Evolutionary conservation across 2,888 invertebrate species (phyloP), one percentile per base, ranked within the genome.

Genomic region (Pyrrhia umbra): DNA sequence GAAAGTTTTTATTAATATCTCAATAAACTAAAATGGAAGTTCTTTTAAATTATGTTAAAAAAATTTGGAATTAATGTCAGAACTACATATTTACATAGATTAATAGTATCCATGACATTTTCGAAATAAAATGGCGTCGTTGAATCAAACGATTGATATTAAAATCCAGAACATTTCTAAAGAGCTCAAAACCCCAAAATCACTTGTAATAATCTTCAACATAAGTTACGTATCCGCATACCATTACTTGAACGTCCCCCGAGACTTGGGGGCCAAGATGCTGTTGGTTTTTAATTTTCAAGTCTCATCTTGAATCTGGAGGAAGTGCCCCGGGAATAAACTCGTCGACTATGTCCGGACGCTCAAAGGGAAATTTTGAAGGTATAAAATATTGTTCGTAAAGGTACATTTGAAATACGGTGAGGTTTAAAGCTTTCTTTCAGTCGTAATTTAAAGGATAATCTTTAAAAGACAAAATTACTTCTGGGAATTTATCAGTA

Each of bases 211-310:
- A 60, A 71, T 76, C 49, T 55, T 58, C 43, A 62, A 68, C 47
- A 50, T 67, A 59, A 67, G 64, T 70, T 57, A 68, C 65, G 63
- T 68, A 77, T 76, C 62, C 57, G 71, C 63, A 66, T 65, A 67
- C 64, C 66, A 63, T 61, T 63, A 70, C 73, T 68, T 39, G 54
- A 71, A 60, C 58, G 67, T 74, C 67, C 60, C 57, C 49, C 43
- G 75, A 55, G 73, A 55, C 69, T 65, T 55, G 37, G 60, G 55
- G 56, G 52, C 73, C 68, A 63, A 75, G 73, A 77, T 79, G 63
- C 76, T 77, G 80, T 80, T 79, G 78, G 71, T 81, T 86, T 85
- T 86, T 84, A 88, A 86, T 85, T 86, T 82, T 79, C 74, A 82
- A 83, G 84, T 75, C 73, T 68, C 81, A 78, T 81, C 75, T 80